Conservation (phyloP, 1,140 invertebrate species). For the Drosophila ficusphila region DNA sequence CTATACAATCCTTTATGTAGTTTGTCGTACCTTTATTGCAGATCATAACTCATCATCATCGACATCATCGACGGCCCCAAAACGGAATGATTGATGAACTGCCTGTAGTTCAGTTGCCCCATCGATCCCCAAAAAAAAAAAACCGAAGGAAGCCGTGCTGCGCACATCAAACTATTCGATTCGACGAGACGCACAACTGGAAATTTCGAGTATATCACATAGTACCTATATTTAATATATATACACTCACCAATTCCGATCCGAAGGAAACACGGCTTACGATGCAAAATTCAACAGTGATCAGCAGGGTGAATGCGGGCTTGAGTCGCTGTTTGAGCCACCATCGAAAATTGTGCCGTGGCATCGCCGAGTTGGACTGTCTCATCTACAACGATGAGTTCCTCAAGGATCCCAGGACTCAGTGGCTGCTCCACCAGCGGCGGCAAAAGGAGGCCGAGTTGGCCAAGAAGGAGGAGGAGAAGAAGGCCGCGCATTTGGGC, state of each 20-base stretch:
- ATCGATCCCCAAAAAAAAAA: background rate
- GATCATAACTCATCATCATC: constrained; percentile 26
- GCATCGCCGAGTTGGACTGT: constrained; percentile 7
- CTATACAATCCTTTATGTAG: background rate
- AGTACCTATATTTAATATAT: too few species aligned
- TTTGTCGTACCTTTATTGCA: background rate
- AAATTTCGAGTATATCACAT: constrained; percentile 14
- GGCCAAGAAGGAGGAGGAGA: background rate
- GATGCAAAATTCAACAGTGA: constrained; percentile 39
- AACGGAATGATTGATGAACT: constrained; percentile 46
- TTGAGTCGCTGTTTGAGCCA: constrained; percentile 4
- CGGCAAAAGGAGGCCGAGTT: background rate
- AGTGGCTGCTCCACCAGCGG: constrained; percentile 5
- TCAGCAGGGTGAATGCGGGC: constrained; percentile 2
- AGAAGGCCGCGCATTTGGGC: background rate
- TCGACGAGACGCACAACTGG: background rate
- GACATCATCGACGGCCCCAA: background rate
- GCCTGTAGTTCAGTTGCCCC: too few species aligned
- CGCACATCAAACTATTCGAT: background rate
- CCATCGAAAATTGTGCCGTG: constrained; percentile 9
- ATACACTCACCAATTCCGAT: too few species aligned
- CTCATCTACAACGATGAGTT: constrained; percentile 18
- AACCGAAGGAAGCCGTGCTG: background rate
- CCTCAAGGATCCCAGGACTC: constrained; percentile 3
- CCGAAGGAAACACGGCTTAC: too few species aligned